Evolutionary conservation across 1,140 invertebrate genomes (phyloP).

Genomic region (Lysiphlebus fabarum): DNA sequence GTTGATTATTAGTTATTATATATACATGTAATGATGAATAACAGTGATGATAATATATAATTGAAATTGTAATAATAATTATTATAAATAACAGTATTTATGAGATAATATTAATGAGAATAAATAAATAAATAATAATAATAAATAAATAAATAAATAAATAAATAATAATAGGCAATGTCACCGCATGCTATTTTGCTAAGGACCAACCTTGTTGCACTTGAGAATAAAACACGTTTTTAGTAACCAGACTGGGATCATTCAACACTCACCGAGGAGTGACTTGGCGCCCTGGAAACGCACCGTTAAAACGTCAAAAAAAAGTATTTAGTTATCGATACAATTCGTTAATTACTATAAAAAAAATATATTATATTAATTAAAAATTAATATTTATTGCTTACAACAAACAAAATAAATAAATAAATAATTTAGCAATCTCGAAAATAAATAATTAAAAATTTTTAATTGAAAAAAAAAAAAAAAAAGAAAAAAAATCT

Average conservation of each 20-base stretch:
- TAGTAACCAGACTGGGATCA: slow-evolving; percentile 55
- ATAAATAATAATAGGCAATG: slow-evolving; percentile 50
- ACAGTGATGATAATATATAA: background rate
- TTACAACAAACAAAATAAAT: too few relatives aligned
- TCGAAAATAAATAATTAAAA: too few relatives aligned
- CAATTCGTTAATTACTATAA: background rate
- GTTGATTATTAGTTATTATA: background rate
- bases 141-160: slow-evolving; percentile 38
- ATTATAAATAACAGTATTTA: slow-evolving; percentile 39
- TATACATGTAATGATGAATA: slow-evolving; percentile 1
- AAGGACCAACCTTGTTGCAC: slow-evolving; percentile 56
- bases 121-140: slow-evolving; percentile 33
- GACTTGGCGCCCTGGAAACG: slow-evolving; percentile 55
- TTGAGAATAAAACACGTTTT: slow-evolving; percentile 55
- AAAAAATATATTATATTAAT: background rate
- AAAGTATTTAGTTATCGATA: slow-evolving; percentile 8
- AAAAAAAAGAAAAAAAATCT: too few relatives aligned
- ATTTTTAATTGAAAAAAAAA: too few relatives aligned
- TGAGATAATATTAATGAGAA: slow-evolving; percentile 34
- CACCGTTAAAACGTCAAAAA: slow-evolving; percentile 52
- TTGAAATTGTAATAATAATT: slow-evolving; percentile 34
- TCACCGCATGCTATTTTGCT: slow-evolving; percentile 56
- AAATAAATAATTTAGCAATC: too few relatives aligned
- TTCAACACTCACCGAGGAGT: slow-evolving; percentile 55
- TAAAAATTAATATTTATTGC: too few relatives aligned